phyloP scores from a whole-genome alignment of 2,113 vertebrate genomes.

The Aplodontia rufa region DNA sequence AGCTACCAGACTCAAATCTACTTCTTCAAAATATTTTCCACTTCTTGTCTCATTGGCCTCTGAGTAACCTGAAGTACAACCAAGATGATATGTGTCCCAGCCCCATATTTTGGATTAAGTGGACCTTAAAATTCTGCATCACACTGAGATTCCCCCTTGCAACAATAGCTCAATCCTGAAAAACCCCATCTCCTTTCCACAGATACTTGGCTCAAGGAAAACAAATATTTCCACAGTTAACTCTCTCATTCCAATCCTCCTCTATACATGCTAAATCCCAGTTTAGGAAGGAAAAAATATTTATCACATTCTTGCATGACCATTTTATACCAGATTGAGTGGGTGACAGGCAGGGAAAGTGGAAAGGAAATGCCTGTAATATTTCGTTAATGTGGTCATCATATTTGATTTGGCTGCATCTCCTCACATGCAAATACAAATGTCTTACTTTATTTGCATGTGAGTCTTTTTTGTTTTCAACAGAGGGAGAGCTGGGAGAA shows the following conservation, averaged over 20 bases:
- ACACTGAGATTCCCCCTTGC: neutral
- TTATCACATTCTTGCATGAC: constrained; percentile 71
- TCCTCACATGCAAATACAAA: constrained; percentile 72
- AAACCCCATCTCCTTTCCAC: constrained; percentile 11
- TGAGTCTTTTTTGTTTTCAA: constrained; percentile 57
- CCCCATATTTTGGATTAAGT: neutral
- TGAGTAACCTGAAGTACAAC: neutral
- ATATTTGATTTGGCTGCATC: constrained; percentile 79
- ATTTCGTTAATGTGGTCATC: constrained; percentile 78
- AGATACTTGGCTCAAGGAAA: constrained; percentile 45
- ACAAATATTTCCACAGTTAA: constrained; percentile 62
- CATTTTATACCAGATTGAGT: constrained; percentile 71
- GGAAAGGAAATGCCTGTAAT: constrained; percentile 81
- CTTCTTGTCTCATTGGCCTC: neutral
- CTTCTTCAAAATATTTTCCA: constrained; percentile 43
- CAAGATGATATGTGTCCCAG: neutral
- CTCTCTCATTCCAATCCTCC: constrained; percentile 35
- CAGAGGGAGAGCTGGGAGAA: neutral
- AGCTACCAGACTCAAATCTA: neutral
- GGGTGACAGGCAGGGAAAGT: constrained; percentile 71
- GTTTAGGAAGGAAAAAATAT: constrained; percentile 73
- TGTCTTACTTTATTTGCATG: constrained; percentile 64
- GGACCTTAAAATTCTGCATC: constrained; percentile 18
- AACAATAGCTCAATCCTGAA: neutral
- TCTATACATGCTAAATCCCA: constrained; percentile 62